Evolutionary conservation across 2,113 vertebrate species (phyloP), one percentile per base, ranked within the genome.

Genomic region (Muscicapa adusta): DNA sequence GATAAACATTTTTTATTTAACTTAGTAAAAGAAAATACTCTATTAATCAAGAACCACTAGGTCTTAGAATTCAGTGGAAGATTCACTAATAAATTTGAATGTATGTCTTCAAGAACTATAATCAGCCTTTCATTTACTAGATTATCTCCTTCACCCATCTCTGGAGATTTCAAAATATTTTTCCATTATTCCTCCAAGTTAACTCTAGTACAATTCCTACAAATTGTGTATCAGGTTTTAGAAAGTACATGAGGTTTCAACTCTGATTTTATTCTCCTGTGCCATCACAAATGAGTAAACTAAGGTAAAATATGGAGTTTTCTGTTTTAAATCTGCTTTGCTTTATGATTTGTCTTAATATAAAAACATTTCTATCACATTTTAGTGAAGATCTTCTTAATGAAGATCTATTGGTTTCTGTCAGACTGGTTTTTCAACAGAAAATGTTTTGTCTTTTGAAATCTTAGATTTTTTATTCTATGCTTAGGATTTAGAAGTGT

Each of bases 1-100:
- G 87, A 96, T 74, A 60, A 97, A 79, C 42, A 48, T 66, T 83
- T 96, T 96, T 91, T 58, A 36, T 19, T 83, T 63, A 87, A 95
- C 73, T 95, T 96, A 48, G 47, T 61, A 85, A 92, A 95, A 68
- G 45, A 71, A 96, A 92, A 94, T 85, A 80, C 18, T 72, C 31
- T 47, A 45, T 78, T 36, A 70, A 72, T 88, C 14, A 15, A 91
- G 63, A 93, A 70, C 33, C 33, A 33, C 70, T 92, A 56, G 42
- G 9, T 53, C 90, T 66, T 83, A 83, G 78, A 85, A 73, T 68
- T 81, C 38, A 66, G 17, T 72, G 42, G 14, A 73, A 90, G 40
- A 89, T 60, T 53, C 18, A 14, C 90, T 66, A 91, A 38, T 88
- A 48, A 5, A 33, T 61, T 75, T 72, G 14, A 78, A 57, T 88